Base-by-base conservation (phyloP, 2,888 invertebrate genomes). In the Leptopilina myrica region DNA sequence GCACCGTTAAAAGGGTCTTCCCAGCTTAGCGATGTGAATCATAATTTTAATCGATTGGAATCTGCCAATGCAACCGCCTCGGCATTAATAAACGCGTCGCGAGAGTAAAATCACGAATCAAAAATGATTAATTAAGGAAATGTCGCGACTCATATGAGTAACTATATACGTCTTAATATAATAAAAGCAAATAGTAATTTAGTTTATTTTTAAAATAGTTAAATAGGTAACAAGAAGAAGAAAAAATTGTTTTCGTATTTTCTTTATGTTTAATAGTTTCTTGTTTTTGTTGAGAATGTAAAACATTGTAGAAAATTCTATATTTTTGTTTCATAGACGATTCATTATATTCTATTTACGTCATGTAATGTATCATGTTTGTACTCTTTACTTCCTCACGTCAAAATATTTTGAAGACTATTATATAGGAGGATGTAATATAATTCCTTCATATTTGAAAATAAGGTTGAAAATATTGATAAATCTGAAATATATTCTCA, bases 11-110 rank as follows among this genome's bases (percentile, higher is more conserved):
- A 82, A 80, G 82, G 81, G 80, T 82, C 78, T 79, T 79, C 78
- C 80, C 78, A 78, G 80, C 77, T 77, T 78, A 49, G 26, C 77
- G 79, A 79, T 79, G 78, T 82, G 81, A 82, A 82, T 82, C 82
- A 82, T 82, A 81, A 80, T 78, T 79, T 43, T 79, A 79, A 82
- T 82, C 78, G 80, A 81, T 79, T 81, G 82, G 78, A 82, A 82
- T 76, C 62, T 43, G 76, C 43, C 76, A 49, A 62, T 76, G 76
- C 43, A 49, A 40, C 43, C 76, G 53, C 53, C 56, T 53, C 8
- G 53, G 53, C 53, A 73, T 73, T 73, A 56, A 73, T 73, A 73
- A 73, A 73, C 73, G 73, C 53, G 40, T 53, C 56, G 73, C 73
- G 26, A 69, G 69, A 69, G 69, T 26, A 20, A 73, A 73, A 73